Percentiles rank a stretch among this genome's conserved stretches.
Conservation (phyloP, 2,113 vertebrate species). For the Syngnathus floridae region DNA sequence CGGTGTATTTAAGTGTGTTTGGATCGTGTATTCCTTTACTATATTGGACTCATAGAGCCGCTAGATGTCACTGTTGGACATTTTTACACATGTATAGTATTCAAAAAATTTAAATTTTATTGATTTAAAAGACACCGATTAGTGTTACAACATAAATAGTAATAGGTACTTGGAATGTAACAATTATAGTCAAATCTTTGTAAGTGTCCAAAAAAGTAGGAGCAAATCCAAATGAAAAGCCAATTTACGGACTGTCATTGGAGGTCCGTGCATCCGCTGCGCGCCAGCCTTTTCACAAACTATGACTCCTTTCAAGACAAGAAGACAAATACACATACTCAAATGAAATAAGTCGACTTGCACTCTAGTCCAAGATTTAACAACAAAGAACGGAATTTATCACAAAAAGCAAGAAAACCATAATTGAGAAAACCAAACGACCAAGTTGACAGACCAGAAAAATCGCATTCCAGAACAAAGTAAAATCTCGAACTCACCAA, state of each 20-base stretch:
- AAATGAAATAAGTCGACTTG: neutral
- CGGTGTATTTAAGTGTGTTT: neutral
- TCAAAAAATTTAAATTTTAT: no score
- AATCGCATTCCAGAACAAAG: slow-evolving; percentile 33
- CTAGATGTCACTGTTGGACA: neutral
- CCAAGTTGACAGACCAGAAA: slow-evolving; percentile 19
- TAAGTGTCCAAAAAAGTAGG: neutral
- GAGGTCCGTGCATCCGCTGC: neutral
- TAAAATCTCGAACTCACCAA: slow-evolving; percentile 6
- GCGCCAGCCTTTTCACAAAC: neutral
- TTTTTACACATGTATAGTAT: no score
- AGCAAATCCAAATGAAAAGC: neutral
- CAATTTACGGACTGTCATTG: neutral
- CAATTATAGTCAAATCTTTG: neutral
- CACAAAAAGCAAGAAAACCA: slow-evolving; percentile 9
- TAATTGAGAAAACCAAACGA: slow-evolving; percentile 8
- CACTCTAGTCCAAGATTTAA: neutral
- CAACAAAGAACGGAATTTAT: neutral
- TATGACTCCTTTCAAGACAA: neutral
- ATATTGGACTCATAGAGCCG: neutral
- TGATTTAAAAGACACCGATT: neutral
- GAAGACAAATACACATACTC: neutral
- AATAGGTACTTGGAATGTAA: no score
- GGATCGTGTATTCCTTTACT: neutral
- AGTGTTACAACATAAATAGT: neutral